Evolutionary conservation across 2,797 vertebrate species (phyloP), one percentile per base, ranked within the genome.

Genomic region (Girardinus metallicus): DNA sequence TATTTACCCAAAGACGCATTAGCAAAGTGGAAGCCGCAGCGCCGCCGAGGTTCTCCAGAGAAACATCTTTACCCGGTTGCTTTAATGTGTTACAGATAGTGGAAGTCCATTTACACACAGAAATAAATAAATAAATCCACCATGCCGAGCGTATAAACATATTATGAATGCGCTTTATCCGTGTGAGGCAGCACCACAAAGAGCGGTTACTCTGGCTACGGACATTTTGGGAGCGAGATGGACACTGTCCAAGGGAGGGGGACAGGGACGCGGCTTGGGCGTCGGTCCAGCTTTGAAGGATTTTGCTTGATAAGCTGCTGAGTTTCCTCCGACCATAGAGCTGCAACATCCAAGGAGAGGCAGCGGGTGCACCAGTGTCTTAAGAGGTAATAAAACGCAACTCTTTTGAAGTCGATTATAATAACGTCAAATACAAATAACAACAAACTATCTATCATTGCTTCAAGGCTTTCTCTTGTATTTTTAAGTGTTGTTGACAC

Each of bases 1-100:
- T 10, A 72, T 74, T 82, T 78, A 71, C 73, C 85, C 74, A 89
- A 89, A 73, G 81, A 87, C 83, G 78, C 80, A 80, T 80, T 9
- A 88, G 77, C n/a, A 60, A 29, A 74, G n/a, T 74, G 81, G 47
- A 85, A 83, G 53, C 23, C 80, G 57, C 75, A 21, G 60, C 60
- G 34, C 13, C 0, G 57, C 31, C 16, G 5, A 75, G 76, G 47
- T 76, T 64, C 60, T 78, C 66, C 62, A 41, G 49, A 73, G 15
- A 79, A 85, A 80, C 11, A 16, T 55, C 74, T 80, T 75, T 21
- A 72, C 72, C 88, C 80, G 89, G 85, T 85, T 72, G 39, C 83
- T 88, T 81, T 36, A 78, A 76, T 47, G 43, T 47, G 49, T 64
- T 29, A 77, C 73, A 74, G 64, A 76, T 66, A 81, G 51, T 51